Evolutionary conservation across 2,888 invertebrate genomes (phyloP).

Genomic region (Blera fallax): DNA sequence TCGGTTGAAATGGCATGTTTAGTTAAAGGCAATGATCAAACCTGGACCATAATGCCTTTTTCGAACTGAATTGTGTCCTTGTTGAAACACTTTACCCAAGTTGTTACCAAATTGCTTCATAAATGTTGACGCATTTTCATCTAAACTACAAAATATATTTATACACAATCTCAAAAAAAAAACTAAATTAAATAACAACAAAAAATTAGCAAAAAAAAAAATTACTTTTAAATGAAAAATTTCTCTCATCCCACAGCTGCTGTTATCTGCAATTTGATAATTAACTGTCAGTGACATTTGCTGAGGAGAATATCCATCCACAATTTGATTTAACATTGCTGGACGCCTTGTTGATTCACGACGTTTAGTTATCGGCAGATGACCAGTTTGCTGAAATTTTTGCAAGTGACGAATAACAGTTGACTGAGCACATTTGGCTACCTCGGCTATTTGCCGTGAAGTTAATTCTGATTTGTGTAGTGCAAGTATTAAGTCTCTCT

Average conservation of each 20-base stretch:
- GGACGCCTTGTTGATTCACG: slow-evolving; percentile 5
- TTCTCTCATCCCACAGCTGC: neutral
- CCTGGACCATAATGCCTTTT: too few species aligned
- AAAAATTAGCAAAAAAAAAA: neutral
- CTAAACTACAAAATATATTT: neutral
- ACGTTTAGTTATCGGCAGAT: slow-evolving; percentile 36
- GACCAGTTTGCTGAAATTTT: slow-evolving; percentile 46
- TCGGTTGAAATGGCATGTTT: too few species aligned
- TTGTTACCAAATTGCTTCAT: too few species aligned
- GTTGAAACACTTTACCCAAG: too few species aligned
- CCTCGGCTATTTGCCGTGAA: slow-evolving; percentile 39
- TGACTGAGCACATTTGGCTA: slow-evolving; percentile 39
- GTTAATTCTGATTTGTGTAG: slow-evolving; percentile 38
- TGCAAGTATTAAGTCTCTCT: slow-evolving; percentile 37
- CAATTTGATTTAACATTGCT: neutral
- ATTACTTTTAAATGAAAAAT: slow-evolving; percentile 7
- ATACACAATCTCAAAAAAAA: neutral
- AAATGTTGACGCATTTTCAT: too few species aligned
- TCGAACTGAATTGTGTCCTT: too few species aligned
- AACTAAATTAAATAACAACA: neutral
- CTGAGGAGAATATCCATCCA: neutral
- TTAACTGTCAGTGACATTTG: neutral
- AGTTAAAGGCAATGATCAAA: too few species aligned
- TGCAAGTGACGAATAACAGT: slow-evolving; percentile 48
- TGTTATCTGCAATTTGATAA: neutral